Evolutionary conservation across 1,140 invertebrate species (phyloP).

Genomic region (Riptortus pedestris): DNA sequence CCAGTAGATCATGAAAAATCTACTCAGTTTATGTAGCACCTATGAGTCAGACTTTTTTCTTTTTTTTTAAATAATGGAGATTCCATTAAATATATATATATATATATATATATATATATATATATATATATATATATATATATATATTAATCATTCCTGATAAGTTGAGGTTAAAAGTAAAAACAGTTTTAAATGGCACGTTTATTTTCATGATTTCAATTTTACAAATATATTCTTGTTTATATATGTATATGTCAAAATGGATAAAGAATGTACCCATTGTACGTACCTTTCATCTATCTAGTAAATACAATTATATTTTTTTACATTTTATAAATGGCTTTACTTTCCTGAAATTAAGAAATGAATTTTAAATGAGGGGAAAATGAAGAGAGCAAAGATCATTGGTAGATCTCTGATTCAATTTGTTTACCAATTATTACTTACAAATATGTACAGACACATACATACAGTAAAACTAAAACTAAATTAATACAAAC

Average conservation of each 20-base stretch:
- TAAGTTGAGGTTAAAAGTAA: neutral
- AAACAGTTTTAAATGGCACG: constrained; percentile 6
- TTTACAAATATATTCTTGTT: constrained; percentile 17
- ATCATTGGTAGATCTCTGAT: neutral
- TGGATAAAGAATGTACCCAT: neutral
- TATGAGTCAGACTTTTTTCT: too few species aligned
- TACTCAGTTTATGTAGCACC: too few species aligned
- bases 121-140: too few species aligned
- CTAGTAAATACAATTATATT: neutral
- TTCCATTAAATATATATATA: too few species aligned
- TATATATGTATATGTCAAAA: constrained; percentile 10
- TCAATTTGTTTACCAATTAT: neutral
- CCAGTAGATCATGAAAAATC: too few species aligned
- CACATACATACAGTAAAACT: neutral
- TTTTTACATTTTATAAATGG: neutral
- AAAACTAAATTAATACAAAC: neutral
- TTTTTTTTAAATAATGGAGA: too few species aligned
- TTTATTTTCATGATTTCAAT: constrained; percentile 8
- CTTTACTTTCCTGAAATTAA: neutral
- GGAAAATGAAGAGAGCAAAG: neutral
- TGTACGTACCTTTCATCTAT: neutral
- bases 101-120: too few species aligned
- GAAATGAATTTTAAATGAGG: neutral
- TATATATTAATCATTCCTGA: too few species aligned
- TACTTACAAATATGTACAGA: neutral